Percentiles rank a stretch among this genome's conserved stretches.
phyloP scores from a whole-genome alignment of 2,888 invertebrate genomes.

The Sinodicranocentrus sp. region DNA sequence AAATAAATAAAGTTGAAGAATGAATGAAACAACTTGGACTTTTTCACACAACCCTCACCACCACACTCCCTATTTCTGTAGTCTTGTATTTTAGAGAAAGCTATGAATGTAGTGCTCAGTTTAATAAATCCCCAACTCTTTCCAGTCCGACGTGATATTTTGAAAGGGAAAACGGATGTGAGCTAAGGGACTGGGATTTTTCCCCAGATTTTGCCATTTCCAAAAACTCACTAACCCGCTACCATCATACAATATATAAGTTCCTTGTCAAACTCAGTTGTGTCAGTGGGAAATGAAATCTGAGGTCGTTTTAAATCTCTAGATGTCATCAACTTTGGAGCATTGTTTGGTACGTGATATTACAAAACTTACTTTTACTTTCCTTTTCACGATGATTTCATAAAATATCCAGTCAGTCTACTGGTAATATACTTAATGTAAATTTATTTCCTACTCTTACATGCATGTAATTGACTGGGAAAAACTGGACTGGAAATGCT shows the following conservation, averaged over 20 bases:
- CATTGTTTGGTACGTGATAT: constrained; percentile 14
- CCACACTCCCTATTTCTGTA: too few species aligned
- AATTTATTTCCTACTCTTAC: too few species aligned
- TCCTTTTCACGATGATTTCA: too few species aligned
- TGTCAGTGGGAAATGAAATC: constrained; percentile 1
- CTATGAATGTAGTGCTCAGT: background rate
- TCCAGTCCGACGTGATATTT: background rate
- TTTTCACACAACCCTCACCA: background rate
- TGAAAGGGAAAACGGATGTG: background rate
- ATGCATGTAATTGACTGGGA: too few species aligned
- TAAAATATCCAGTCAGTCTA: too few species aligned
- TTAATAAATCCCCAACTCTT: background rate
- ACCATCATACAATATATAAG: background rate
- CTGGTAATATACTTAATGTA: too few species aligned
- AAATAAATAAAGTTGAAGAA: too few species aligned
- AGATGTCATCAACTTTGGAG: constrained; percentile 7
- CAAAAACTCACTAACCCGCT: background rate
- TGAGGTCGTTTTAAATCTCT: constrained; percentile 9
- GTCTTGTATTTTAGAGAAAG: background rate
- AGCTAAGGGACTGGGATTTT: background rate
- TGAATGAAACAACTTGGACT: too few species aligned
- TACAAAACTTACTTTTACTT: constrained; percentile 3
- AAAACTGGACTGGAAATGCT: too few species aligned
- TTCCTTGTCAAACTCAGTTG: constrained; percentile 12
- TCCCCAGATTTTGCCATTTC: background rate